phyloP scores from a whole-genome alignment of 2,797 vertebrate species.

The Syngnathus rostellatus region DNA sequence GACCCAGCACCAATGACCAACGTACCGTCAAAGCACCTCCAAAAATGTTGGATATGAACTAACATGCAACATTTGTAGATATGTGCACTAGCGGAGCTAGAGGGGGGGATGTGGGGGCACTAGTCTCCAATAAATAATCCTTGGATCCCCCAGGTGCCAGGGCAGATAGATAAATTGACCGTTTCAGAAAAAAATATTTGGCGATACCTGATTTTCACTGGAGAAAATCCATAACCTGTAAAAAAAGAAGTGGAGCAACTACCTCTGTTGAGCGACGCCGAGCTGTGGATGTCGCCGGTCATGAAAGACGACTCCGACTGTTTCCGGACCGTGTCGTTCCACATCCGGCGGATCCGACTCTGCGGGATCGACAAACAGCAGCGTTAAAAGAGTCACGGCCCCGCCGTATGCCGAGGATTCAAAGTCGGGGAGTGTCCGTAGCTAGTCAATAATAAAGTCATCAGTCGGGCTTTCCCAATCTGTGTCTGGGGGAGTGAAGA shows the following conservation, averaged over 20 bases:
- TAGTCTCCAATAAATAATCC: too few species aligned
- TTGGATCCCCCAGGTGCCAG: too few species aligned
- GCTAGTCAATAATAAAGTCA: conserved; percentile 46
- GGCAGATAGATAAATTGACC: too few species aligned
- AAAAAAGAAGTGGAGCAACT: conserved; percentile 53
- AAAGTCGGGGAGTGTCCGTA: conserved; percentile 21
- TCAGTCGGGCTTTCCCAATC: conserved; percentile 41
- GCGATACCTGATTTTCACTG: background rate
- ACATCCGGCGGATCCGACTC: conserved; percentile 99
- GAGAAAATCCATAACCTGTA: background rate
- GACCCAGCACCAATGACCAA: background rate
- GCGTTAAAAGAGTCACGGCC: background rate
- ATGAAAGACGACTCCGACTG: conserved; percentile 99
- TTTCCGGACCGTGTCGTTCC: conserved; percentile 98
- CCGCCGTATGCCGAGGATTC: background rate
- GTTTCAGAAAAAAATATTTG: background rate
- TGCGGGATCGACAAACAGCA: conserved; percentile 46
- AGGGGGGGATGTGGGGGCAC: too few species aligned
- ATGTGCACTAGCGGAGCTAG: background rate
- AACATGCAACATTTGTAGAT: background rate
- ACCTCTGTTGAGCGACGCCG: conserved; percentile 98
- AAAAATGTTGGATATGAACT: background rate
- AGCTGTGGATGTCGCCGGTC: conserved; percentile 98
- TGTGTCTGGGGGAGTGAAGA: conserved; percentile 20
- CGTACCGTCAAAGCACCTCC: background rate